phyloP scores from a whole-genome alignment of 2,888 invertebrate genomes.

The Monoplex corrugatus region DNA sequence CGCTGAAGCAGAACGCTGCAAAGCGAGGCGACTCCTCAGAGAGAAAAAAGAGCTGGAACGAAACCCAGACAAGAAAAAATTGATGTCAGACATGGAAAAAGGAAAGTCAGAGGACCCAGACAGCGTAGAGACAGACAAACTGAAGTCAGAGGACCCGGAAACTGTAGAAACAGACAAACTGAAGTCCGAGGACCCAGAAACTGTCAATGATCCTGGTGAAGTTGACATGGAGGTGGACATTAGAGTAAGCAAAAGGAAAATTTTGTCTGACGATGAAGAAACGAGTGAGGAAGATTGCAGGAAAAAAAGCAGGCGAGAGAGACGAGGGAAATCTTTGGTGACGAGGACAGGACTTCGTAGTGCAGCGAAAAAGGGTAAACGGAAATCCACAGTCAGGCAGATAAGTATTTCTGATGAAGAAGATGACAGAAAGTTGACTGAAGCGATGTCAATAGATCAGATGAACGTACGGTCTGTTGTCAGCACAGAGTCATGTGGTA shows the following conservation, averaged over 20 bases:
- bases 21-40: background rate
- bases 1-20: slow-evolving; percentile 58
- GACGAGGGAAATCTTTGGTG: slow-evolving; percentile 11
- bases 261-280: background rate
- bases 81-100: slow-evolving; percentile 43
- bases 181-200: background rate
- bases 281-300: background rate
- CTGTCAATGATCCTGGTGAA: background rate
- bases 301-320: background rate
- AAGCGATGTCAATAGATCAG: too few species aligned
- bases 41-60: background rate
- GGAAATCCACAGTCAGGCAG: background rate
- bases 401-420: background rate
- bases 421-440: background rate
- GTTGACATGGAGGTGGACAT: background rate
- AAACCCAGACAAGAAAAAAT: slow-evolving; percentile 28
- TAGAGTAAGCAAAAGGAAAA: background rate
- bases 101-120: background rate
- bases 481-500: too few species aligned
- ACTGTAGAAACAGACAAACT: too few species aligned
- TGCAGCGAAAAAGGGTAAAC: slow-evolving; percentile 29
- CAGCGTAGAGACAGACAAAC: too few species aligned
- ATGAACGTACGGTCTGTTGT: too few species aligned
- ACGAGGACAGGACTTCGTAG: background rate
- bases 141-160: too few species aligned